Base-by-base conservation (phyloP, 2,797 vertebrate species). In the Paguma larvata region DNA sequence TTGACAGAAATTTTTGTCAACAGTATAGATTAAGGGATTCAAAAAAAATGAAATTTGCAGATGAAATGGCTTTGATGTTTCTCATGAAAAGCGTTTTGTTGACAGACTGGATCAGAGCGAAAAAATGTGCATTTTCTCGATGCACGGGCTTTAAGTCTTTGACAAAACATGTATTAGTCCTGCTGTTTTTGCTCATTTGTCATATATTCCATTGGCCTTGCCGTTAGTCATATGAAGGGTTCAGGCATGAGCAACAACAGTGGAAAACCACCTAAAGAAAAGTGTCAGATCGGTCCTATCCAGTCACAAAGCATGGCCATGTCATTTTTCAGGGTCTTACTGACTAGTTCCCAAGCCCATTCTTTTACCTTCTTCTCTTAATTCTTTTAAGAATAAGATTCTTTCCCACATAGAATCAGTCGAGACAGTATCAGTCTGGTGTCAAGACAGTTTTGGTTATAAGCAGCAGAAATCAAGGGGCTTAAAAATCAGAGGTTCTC, bases 1-100 rank as follows among this genome's bases (percentile, higher is more conserved):
- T 98, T 98, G 98, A 98, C 98, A 98, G 98, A 98, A 98, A 95
- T 98, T 98, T 98, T 98, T 98, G 98, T 98, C 98, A 99, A 98
- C 98, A 98, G 96, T 98, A 72, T 97, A 99, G 98, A 99, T 99
- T 98, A 99, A 98, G 92, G 97, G 98, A 98, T 98, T 98, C 97
- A 93, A 97, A 97, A 51, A 98, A 98, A 98, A 98, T 97, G 96
- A 98, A 98, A 98, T 98, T 98, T 98, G 97, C 98, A 98, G 98
- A 98, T 98, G 98, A 98, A 98, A 98, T 3, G 0, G 98, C 98
- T 99, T 99, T 98, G 98, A 98, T 98, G 98, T 98, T 98, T 98
- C 97, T 98, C 96, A 97, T 98, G 96, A 98, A 98, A 98, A 98
- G 97, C 97, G 98, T 98, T 98, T 98, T 98, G 98, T 98, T 99